Evolutionary conservation across 2,888 invertebrate genomes (phyloP).

Genomic region (Ceramica pisi): DNA sequence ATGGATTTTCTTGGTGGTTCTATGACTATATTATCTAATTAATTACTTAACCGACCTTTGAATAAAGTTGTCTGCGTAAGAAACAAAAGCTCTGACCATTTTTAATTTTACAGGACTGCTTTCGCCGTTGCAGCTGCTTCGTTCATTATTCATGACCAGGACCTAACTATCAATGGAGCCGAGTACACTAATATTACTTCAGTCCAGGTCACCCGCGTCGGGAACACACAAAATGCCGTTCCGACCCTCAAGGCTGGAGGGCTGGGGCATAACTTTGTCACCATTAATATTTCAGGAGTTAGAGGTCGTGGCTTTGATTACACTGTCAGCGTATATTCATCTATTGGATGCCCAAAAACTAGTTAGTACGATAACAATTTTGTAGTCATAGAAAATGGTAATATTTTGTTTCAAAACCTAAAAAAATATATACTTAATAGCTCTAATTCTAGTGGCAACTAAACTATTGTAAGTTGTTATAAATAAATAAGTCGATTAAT

Average conservation of each 20-base stretch:
- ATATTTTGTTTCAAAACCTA: not conserved
- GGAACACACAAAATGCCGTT: slow-evolving; percentile 8
- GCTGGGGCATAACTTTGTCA: slow-evolving; percentile 11
- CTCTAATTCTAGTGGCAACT: not conserved
- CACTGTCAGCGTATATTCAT: not conserved
- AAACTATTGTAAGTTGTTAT: slow-evolving; percentile 5
- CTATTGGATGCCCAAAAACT: slow-evolving; percentile 19
- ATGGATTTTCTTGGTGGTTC: too few relatives aligned
- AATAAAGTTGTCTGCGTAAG: not conserved
- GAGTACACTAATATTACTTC: slow-evolving; percentile 15
- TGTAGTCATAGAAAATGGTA: not conserved
- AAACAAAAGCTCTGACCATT: not conserved
- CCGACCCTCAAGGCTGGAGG: slow-evolving; percentile 21
- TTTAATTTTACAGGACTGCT: not conserved
- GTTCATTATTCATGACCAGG: slow-evolving; percentile 15
- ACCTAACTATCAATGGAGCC: slow-evolving; percentile 6
- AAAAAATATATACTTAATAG: not conserved
- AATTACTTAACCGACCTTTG: not conserved
- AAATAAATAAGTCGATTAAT: slow-evolving; percentile 11
- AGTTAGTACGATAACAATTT: not conserved
- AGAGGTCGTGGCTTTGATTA: slow-evolving; percentile 12
- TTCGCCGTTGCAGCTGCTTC: slow-evolving; percentile 11
- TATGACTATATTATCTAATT: too few relatives aligned
- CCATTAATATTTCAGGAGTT: slow-evolving; percentile 14
- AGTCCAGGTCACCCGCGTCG: slow-evolving; percentile 4